Base-by-base conservation (phyloP, 2,888 invertebrate genomes). In the Drosophila silvestris region DNA sequence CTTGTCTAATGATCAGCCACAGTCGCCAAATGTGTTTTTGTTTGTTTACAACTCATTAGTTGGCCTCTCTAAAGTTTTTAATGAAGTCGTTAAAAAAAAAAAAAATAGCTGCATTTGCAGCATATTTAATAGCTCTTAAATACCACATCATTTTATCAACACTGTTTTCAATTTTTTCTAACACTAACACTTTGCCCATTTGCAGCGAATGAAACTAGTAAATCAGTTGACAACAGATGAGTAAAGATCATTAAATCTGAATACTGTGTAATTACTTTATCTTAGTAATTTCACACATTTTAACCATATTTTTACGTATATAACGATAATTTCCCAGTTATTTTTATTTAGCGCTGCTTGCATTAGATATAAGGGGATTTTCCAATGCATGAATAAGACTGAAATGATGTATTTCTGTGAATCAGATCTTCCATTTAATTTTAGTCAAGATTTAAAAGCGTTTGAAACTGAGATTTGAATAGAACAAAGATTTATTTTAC, bases 1-100 rank as follows among this genome's bases (percentile, higher is more conserved):
- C 53, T 73, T 70, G 74, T 77, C 80, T 77, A 82, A 76, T 77
- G 68, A 77, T 72, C 68, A 39, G 53, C 54, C 52, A 26, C 33
- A 50, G 28, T 30, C 37, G 37, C 39, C n/a, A 26, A 51, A 53
- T 9, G 16, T 26, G 47, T 56, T 64, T 61, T 56, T 35, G 44
- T 62, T 47, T 37, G n/a, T 19, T 41, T 60, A 10, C 33, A 39
- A 65, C 39, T 52, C 59, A 60, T 68, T 65, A 74, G 51, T 58
- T 62, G 44, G 26, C 58, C 51, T 39, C 37, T 33, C 44, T 59
- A 67, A 44, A 44, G 9, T 39, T 54, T 63, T 63, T 57, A 74
- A 68, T 74, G n/a, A 73, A 63, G 41, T 53, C 54, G 60, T 39
- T 47, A n/a, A 30, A 6, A 30, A 30, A 30, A 30, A 6, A 30